Base-by-base conservation (phyloP, 2,113 vertebrate species). In the Cyanistes caeruleus region DNA sequence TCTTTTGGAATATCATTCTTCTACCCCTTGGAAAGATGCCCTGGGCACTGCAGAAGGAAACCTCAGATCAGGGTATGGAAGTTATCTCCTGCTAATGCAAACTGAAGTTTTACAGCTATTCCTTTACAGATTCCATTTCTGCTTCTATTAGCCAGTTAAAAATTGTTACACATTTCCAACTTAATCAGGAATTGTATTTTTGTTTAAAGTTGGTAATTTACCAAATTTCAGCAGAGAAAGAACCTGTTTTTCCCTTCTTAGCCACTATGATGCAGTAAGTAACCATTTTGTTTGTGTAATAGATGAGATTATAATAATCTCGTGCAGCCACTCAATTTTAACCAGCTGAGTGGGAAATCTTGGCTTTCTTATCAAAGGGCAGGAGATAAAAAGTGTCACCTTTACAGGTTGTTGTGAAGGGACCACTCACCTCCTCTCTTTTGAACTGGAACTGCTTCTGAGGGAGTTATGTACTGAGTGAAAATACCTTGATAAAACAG, bases 361-460 rank as follows among this genome's bases (percentile, higher is more conserved):
- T 74, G 65, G 51, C 80, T 87, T 95, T 85, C 77, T 93, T 92
- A 95, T 84, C 75, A 95, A 95, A 96, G 65, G 88, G 75, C 81
- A 93, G 48, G 49, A n/a, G 58, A 94, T 73, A 78, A 87, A 87
- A 96, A 92, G 58, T 5, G 77, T 83, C 87, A 7, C 55, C 55
- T 87, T 55, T 53, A 20, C 56, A 91, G 89, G 95, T 84, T 55
- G 37, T 85, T 90, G 69, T 82, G 86, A 92, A 96, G 63, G 30
- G n/a, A 85, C 55, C 41, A 56, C 59, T 96, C 91, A 85, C 85
- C 75, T 88, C 49, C 58, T 62, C 48, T 81, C 60, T 82, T 82
- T 92, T 7, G 6, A 91, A 48, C 48, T 46, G 65, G 53, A 74
- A 31, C 63, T 76, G 69, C 43, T 87, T n/a, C 74, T 60, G 79